Evolutionary conservation across 2,888 invertebrate species (phyloP).

Genomic region (Miltochrista miniata): DNA sequence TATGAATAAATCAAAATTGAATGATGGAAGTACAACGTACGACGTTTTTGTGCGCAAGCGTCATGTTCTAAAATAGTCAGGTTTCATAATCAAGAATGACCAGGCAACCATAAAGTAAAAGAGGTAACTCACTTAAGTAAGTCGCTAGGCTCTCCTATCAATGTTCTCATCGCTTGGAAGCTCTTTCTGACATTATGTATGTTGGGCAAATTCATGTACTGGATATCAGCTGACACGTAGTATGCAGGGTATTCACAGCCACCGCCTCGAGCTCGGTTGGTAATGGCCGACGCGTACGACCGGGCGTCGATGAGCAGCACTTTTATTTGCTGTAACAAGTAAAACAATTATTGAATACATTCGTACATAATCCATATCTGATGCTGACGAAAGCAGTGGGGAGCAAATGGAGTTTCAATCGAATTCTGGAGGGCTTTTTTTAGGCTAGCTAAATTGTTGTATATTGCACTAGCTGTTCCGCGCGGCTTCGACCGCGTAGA

Average conservation of each 20-base stretch:
- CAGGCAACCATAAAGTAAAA: background rate
- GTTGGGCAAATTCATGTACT: constrained; percentile 98
- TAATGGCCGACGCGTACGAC: constrained; percentile 97
- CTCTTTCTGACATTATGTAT: constrained; percentile 97
- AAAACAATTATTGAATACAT: background rate
- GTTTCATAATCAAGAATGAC: background rate
- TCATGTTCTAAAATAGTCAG: no score
- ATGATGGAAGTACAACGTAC: no score
- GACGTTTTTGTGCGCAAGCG: no score
- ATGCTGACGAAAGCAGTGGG: no score
- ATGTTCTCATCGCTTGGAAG: constrained; percentile 92
- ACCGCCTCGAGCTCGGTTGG: constrained; percentile 98
- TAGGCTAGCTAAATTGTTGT: no score
- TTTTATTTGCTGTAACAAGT: constrained; percentile 83
- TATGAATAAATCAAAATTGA: no score
- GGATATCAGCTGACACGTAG: constrained; percentile 97
- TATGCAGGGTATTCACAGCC: constrained; percentile 98
- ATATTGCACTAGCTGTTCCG: no score
- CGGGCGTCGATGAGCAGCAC: constrained; percentile 97
- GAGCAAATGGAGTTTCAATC: no score
- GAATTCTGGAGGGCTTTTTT: no score
- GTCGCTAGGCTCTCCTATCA: constrained; percentile 91
- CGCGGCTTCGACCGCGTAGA: no score
- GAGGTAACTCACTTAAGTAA: constrained; percentile 86
- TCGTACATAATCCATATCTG: no score